Conservation (phyloP, 30 jellyfish, hydroid and myxozoan species). For the Turritopsis dohrnii region DNA sequence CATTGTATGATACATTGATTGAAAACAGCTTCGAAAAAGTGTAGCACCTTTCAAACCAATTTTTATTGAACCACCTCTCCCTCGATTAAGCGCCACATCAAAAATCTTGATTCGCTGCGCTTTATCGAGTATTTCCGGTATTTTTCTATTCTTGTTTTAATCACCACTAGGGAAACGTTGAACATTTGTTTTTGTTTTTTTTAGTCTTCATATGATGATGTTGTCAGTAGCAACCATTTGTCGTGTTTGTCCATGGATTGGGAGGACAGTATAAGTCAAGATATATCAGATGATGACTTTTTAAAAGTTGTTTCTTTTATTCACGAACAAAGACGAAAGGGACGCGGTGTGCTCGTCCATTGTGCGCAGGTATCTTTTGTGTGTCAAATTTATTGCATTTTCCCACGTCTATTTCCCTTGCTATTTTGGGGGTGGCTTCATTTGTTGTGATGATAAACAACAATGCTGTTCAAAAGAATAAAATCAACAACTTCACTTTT, state of each 20-base stretch:
- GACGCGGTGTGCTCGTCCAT: conserved; percentile 66
- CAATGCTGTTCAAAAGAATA: no score
- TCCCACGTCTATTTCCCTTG: background rate
- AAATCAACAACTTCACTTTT: no score
- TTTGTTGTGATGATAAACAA: no score
- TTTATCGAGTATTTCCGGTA: no score
- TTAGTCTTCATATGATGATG: background rate
- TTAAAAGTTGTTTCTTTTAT: conserved; percentile 39
- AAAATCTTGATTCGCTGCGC: no score
- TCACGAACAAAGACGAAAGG: conserved; percentile 33
- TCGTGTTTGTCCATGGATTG: conserved; percentile 48
- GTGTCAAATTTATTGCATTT: background rate
- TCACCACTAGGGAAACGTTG: background rate
- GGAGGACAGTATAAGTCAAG: conserved; percentile 59
- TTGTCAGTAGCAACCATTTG: background rate
- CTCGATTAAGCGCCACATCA: no score
- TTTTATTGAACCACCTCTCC: no score
- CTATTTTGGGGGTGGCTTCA: background rate
- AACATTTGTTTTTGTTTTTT: background rate
- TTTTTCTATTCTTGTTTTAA: no score
- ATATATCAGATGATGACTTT: conserved; percentile 53
- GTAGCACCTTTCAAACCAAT: no score
- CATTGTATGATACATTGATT: no score
- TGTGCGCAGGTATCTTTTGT: conserved; percentile 70
- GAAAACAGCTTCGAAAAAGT: no score